A percentile compares a stretch with the other conserved stretches of the same genome.
Evolutionary conservation across 2,113 vertebrate species (phyloP).

Genomic region (Cyanoderma ruficeps): DNA sequence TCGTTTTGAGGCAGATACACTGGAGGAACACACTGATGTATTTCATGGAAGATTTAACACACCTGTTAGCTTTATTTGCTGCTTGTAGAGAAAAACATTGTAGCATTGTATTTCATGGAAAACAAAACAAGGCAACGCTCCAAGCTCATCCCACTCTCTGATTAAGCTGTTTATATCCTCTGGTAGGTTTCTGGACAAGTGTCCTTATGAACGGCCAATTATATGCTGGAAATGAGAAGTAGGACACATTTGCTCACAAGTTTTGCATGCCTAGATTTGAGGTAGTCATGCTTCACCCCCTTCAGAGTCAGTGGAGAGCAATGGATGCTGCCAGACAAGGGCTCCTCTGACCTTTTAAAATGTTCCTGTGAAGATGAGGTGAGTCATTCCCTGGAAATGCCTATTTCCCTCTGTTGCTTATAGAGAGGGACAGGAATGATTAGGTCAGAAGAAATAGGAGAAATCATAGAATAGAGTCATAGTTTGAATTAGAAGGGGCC

Average conservation of each 20-base stretch:
- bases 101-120: background rate
- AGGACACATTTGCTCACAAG: background rate
- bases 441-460: background rate
- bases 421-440: background rate
- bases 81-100: background rate
- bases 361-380: background rate
- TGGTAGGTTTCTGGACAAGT: background rate
- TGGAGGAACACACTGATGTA: background rate
- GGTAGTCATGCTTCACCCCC: background rate
- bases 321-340: background rate
- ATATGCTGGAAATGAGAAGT: background rate
- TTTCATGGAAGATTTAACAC: background rate
- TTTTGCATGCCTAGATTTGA: background rate
- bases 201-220: background rate
- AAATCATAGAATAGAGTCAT: background rate
- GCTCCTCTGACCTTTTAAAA: background rate
- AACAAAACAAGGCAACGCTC: background rate
- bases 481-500: background rate
- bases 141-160: background rate
- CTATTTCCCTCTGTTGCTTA: background rate
- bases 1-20: background rate
- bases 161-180: background rate
- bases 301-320: background rate
- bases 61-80: background rate
- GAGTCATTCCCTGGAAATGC: constrained; percentile 36